Evolutionary conservation across 2,888 invertebrate genomes (phyloP), one percentile per base, ranked within the genome.

Genomic region (Stomorhina lunata): DNA sequence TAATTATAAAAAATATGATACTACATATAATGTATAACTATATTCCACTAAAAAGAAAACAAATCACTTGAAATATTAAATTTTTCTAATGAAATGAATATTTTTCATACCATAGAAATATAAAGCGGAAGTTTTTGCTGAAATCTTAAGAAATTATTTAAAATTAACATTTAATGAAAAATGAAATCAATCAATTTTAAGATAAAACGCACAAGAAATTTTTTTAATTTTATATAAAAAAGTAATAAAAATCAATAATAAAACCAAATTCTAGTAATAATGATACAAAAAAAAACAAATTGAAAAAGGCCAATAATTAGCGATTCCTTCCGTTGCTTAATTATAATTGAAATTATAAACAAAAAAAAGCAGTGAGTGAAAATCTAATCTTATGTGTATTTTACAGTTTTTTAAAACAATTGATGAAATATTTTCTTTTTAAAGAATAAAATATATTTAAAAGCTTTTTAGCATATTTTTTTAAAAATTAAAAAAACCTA

Each of bases 301-400:
- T 65, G 40, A 72, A 78, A 84, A n/a, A 84, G 83, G 85, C 86
- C 86, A 85, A 84, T 84, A 79, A 76, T 85, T 84, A 84, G 82
- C 81, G 84, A 86, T 80, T 86, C 86, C 86, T 86, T 86, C 86
- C 86, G 85, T 86, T 86, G 84, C 86, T 84, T 85, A 80, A 80
- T 81, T 78, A 72, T 71, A 79, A 71, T 48, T 55, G 45, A 81
- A 81, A 78, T 78, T 78, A 71, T 81, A 79, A 40, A 77, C 50
- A 81, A 73, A 66, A 61, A 66, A 57, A 80, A 84, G 81, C 83
- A 80, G 81, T 82, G 85, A 83, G 82, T 81, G 84, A 84, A 85
- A 86, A 83, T 84, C 84, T 84, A 85, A 84, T 85, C 84, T 84
- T 84, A 84, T 83, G 80, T 76, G 81, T 85, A 80, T 84, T 83